These are phyloP conservation scores for Bovichtus diacanthus DNA, from an alignment of 2,797 vertebrate genomes.

Conservation along the genomic window DNA sequence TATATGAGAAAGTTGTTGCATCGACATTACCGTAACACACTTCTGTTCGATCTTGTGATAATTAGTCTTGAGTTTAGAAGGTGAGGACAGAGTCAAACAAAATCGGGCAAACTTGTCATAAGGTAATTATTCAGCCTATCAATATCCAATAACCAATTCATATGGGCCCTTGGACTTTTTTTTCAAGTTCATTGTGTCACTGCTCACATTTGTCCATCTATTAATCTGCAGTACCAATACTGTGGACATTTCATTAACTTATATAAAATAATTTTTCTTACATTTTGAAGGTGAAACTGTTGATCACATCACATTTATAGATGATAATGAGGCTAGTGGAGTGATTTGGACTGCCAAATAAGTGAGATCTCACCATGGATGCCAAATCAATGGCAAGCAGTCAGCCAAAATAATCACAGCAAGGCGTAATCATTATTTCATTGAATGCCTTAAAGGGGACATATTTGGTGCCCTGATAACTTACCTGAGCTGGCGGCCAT, in stretches of 20 bases:
- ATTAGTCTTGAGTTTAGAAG: slow-evolving; percentile 69
- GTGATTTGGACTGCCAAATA: not conserved
- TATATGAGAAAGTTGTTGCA: slow-evolving; percentile 38
- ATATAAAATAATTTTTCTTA: slow-evolving; percentile 3
- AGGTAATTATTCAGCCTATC: slow-evolving; percentile 65
- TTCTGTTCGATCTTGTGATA: slow-evolving; percentile 59
- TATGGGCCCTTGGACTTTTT: slow-evolving; percentile 29
- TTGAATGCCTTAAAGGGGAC: not conserved
- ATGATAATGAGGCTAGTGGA: not conserved
- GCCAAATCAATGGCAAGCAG: not conserved
- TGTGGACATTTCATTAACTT: slow-evolving; percentile 1
- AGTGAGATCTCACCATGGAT: not conserved
- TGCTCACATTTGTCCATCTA: slow-evolving; percentile 18
- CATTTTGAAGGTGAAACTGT: not conserved
- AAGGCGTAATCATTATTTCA: not conserved
- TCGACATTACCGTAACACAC: slow-evolving; percentile 50
- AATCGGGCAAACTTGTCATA: slow-evolving; percentile 57
- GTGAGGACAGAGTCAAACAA: slow-evolving; percentile 65
- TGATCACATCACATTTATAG: slow-evolving; percentile 6
- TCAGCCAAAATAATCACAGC: slow-evolving; percentile 8
- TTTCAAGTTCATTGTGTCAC: slow-evolving; percentile 39
- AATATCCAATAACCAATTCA: slow-evolving; percentile 66
- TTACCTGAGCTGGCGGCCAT: too few relatives aligned
- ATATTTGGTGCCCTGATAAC: too few relatives aligned
- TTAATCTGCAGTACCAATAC: slow-evolving; percentile 19